Evolutionary conservation across 2,797 vertebrate species (phyloP).

Genomic region (Mastacembelus armatus): DNA sequence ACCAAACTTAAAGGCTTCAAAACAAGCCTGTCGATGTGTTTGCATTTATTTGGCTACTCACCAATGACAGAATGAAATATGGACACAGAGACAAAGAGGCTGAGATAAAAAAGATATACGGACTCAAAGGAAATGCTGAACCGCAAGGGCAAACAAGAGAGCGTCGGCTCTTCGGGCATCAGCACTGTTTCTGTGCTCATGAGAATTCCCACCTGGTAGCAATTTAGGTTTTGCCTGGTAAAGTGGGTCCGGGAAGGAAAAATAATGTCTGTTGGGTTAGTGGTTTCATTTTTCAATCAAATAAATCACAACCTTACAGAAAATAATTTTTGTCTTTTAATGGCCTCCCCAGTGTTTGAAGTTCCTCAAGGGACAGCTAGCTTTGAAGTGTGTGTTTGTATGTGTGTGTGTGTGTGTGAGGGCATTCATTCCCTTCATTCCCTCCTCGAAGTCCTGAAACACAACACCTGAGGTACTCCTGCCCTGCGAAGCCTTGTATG

Average conservation of each 20-base stretch:
- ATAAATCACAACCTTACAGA: slow-evolving; percentile 84
- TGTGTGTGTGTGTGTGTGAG: slow-evolving; percentile 9
- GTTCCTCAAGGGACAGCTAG: slow-evolving; percentile 73
- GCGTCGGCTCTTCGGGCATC: slow-evolving; percentile 39
- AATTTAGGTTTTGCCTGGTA: slow-evolving; percentile 75
- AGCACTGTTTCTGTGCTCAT: slow-evolving; percentile 52
- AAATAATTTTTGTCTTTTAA: slow-evolving; percentile 85
- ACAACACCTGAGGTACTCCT: slow-evolving; percentile 57
- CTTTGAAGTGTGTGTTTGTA: slow-evolving; percentile 75
- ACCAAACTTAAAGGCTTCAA: slow-evolving; percentile 13
- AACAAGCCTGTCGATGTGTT: background rate
- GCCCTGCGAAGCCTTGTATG: slow-evolving; percentile 19
- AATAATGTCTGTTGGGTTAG: slow-evolving; percentile 80
- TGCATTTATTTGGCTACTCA: background rate
- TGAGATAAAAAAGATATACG: slow-evolving; percentile 25
- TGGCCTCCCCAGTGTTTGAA: slow-evolving; percentile 81
- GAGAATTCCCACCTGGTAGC: slow-evolving; percentile 80
- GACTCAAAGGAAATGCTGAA: slow-evolving; percentile 29
- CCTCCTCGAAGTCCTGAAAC: slow-evolving; percentile 57
- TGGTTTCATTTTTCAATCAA: slow-evolving; percentile 86
- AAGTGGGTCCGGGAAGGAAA: slow-evolving; percentile 74
- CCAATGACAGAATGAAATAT: slow-evolving; percentile 20
- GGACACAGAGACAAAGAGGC: background rate
- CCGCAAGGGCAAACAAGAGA: slow-evolving; percentile 53
- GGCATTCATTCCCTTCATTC: slow-evolving; percentile 40